Base-by-base conservation (phyloP, 2,797 vertebrate genomes). In the Lagodon rhomboides region DNA sequence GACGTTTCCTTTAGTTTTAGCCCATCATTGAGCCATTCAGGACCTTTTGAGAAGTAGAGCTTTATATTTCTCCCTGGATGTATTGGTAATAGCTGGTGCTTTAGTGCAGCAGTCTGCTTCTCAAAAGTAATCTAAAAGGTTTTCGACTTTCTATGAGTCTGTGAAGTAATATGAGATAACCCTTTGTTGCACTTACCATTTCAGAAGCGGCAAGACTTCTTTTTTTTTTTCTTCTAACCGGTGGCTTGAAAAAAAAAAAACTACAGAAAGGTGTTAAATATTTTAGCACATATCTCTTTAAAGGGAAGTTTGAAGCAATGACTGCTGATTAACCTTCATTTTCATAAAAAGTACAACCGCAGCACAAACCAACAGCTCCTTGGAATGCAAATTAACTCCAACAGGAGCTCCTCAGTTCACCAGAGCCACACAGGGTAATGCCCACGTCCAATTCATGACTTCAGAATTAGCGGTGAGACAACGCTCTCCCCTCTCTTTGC, bases 311-410 rank as follows among this genome's bases (percentile, higher is more conserved):
- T 79, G 53, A 87, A 77, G 82, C 77, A 74, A 68, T 82, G 66
- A 75, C 77, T 84, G 78, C 67, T 85, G 79, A 87, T 91, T 82
- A 85, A 87, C 82, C 80, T 73, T 82, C 30, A 87, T 91, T 84
- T 90, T 81, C 79, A 87, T 85, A 80, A 77, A 75, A 83, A 83
- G 53, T 63, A 71, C 44, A 80, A 79, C 51, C 54, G 47, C 61
- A 67, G 70, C 68, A 70, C 47, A 82, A 54, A 50, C 50, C 49
- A 65, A 55, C n/a, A 43, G 80, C 62, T 66, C 12, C 51, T 55
- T 61, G 49, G 75, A 82, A 92, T 87, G 76, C 80, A 89, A 91
- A 93, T 91, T 7, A 85, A 65, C 70, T 78, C 38, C 66, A 69
- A 27, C 30, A 41, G 68, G 72, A 83, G 70, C 64, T 84, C 79